Evolutionary conservation across 1,140 invertebrate genomes (phyloP).

Genomic region (Scaptomyza montana): DNA sequence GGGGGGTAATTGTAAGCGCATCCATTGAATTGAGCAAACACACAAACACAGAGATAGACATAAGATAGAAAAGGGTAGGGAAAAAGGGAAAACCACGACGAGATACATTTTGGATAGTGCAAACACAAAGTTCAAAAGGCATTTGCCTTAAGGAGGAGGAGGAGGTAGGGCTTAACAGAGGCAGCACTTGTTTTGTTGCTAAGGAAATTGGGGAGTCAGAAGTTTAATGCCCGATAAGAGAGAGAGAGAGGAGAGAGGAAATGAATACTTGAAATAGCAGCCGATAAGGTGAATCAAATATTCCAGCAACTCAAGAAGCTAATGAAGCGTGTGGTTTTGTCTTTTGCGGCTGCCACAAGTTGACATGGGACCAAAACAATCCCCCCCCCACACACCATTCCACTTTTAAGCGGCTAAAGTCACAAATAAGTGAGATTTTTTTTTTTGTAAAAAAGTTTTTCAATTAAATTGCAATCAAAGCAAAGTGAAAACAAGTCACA

Average conservation of each 20-base stretch:
- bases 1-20: conserved; percentile 12
- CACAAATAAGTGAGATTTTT: conserved; percentile 19
- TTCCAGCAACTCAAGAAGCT: conserved; percentile 17
- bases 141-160: not conserved
- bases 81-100: conserved; percentile 24
- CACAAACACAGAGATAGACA: not conserved
- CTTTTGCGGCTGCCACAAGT: conserved; percentile 11
- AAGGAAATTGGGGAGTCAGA: not conserved
- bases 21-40: conserved; percentile 37
- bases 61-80: conserved; percentile 53
- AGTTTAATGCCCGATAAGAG: conserved; percentile 71
- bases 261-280: conserved; percentile 38
- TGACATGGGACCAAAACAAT: conserved; percentile 36
- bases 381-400: not conserved
- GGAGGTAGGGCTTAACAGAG: conserved; percentile 32
- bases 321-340: conserved; percentile 32
- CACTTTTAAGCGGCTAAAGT: conserved; percentile 29
- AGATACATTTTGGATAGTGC: conserved; percentile 40
- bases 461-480: conserved; percentile 50
- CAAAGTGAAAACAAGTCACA: conserved; percentile 19
- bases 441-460: conserved; percentile 28
- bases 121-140: conserved; percentile 64
- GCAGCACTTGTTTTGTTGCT: conserved; percentile 47
- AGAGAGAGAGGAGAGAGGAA: conserved; percentile 8
- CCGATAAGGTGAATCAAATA: conserved; percentile 37